A percentile compares a stretch with the other conserved stretches of the same genome.
Conservation (phyloP, 2,888 invertebrate genomes). For the Omphaloscelis lunosa region DNA sequence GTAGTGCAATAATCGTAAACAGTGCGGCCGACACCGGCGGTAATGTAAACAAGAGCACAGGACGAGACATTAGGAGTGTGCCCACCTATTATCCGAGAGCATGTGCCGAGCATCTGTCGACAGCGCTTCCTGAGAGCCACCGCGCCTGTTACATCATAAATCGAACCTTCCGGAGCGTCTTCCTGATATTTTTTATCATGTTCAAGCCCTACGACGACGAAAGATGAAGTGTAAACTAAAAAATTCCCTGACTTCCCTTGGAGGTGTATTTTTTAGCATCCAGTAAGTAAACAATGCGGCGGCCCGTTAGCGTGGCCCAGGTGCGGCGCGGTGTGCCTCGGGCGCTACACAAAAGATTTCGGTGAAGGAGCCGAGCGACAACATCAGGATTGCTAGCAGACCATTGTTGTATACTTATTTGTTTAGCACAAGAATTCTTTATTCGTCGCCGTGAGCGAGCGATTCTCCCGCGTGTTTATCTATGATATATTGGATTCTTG, state of each 20-base stretch:
- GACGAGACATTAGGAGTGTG: constrained; percentile 83
- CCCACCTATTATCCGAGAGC: constrained; percentile 82
- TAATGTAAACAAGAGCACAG: constrained; percentile 78
- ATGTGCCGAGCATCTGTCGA: constrained; percentile 89
- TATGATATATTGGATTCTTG: constrained; percentile 85
- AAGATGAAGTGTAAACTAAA: constrained; percentile 89
- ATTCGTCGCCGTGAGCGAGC: constrained; percentile 74
- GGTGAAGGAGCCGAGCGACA: constrained; percentile 83
- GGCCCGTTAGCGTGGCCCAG: constrained; percentile 83
- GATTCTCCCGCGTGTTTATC: constrained; percentile 81
- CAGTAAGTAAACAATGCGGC: constrained; percentile 83
- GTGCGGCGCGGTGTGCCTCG: constrained; percentile 82
- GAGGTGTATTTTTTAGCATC: constrained; percentile 84
- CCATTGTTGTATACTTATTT: constrained; percentile 83
- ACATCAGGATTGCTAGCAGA: constrained; percentile 79
- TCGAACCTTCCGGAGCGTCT: constrained; percentile 88
- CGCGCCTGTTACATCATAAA: constrained; percentile 87
- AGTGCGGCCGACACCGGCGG: constrained; percentile 61
- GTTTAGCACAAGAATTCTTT: constrained; percentile 85
- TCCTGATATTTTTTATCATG: constrained; percentile 86
- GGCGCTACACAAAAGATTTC: constrained; percentile 88
- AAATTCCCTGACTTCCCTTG: constrained; percentile 81
- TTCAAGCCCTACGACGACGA: constrained; percentile 86
- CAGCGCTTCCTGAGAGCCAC: constrained; percentile 84
- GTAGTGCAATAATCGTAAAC: constrained; percentile 79